These are phyloP conservation scores for Teleogryllus occipitalis DNA, from an alignment of 1,140 invertebrate species.

Conservation along the genomic window DNA sequence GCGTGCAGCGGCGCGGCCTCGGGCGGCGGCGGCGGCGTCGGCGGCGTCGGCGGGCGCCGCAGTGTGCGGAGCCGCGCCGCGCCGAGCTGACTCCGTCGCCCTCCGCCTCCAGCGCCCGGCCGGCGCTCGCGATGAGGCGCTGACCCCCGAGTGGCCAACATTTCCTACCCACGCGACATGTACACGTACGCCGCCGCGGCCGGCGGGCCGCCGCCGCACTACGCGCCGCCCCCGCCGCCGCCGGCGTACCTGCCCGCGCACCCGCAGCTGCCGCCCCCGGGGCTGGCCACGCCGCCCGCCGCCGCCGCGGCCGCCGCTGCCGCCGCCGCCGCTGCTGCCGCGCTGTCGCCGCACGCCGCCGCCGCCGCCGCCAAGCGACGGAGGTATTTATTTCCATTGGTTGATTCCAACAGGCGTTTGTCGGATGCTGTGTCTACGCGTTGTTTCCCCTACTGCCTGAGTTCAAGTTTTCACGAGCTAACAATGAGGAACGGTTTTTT, in stretches of 20 bases:
- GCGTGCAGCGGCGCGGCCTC: background rate
- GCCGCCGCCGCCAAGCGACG: no score
- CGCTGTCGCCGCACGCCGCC: no score
- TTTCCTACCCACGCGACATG: conserved; percentile 28
- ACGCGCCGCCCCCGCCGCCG: conserved; percentile 41
- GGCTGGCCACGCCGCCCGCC: conserved; percentile 34
- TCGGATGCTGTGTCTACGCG: no score
- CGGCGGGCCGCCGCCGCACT: conserved; percentile 40
- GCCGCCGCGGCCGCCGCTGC: no score
- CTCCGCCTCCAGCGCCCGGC: background rate
- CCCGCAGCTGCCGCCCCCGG: conserved; percentile 34
- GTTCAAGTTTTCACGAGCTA: no score
- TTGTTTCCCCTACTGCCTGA: no score
- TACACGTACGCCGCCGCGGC: conserved; percentile 46
- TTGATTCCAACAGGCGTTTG: no score
- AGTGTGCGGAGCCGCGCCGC: background rate
- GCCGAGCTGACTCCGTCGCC: conserved; percentile 12
- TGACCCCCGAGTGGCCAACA: conserved; percentile 15
- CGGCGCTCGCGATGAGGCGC: conserved; percentile 21
- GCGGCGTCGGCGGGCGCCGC: background rate
- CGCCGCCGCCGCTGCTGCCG: no score
- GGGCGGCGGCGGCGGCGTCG: background rate
- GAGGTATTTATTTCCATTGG: no score
- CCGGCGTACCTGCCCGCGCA: conserved; percentile 35
- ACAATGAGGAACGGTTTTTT: no score